Evolutionary conservation across 2,113 vertebrate species (phyloP).

Genomic region (Ptilorrhoa leucosticta): DNA sequence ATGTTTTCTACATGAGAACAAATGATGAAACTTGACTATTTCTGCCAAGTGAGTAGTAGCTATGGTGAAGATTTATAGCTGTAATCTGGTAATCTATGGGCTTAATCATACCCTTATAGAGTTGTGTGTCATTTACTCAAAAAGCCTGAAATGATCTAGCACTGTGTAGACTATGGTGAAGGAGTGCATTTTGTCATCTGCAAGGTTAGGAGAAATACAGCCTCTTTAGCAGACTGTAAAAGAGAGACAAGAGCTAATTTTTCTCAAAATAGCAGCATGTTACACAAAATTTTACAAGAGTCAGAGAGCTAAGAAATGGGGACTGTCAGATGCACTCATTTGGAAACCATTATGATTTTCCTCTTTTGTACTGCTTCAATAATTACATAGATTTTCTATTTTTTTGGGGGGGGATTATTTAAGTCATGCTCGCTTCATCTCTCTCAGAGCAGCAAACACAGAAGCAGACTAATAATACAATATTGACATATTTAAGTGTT

Average conservation of each 20-base stretch:
- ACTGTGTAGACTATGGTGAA: conserved; percentile 19
- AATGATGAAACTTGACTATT: conserved; percentile 34
- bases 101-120: conserved; percentile 47
- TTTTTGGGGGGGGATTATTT: not conserved
- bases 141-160: conserved; percentile 58
- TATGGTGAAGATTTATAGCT: conserved; percentile 53
- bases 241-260: conserved; percentile 5
- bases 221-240: conserved; percentile 40
- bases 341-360: not conserved
- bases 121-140: conserved; percentile 27
- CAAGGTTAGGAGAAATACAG: conserved; percentile 54
- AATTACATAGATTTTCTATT: not conserved
- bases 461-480: not conserved
- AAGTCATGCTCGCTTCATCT: not conserved
- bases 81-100: conserved; percentile 52
- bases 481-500: not conserved
- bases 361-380: not conserved
- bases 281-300: not conserved
- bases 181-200: conserved; percentile 56
- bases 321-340: not conserved
- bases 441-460: not conserved
- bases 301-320: not conserved
- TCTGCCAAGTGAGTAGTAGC: conserved; percentile 29
- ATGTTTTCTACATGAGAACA: conserved; percentile 29
- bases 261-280: conserved; percentile 9